Evolutionary conservation across 2,113 vertebrate genomes (phyloP).

Genomic region (Bucco capensis): DNA sequence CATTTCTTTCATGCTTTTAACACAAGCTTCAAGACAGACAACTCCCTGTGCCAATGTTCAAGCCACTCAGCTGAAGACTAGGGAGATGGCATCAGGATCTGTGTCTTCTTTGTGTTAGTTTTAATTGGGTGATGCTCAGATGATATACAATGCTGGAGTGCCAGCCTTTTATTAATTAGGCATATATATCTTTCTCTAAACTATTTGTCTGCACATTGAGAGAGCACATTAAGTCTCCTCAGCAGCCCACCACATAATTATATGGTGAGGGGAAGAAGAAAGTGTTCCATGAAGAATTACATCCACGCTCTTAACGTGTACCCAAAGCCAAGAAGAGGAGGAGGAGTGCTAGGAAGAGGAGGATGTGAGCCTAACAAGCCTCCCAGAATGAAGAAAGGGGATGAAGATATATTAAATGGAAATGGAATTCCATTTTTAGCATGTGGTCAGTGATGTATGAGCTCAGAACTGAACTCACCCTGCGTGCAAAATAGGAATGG

Average conservation of each 20-base stretch:
- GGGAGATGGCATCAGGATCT: not conserved
- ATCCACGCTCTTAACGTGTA: not conserved
- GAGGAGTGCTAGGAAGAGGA: not conserved
- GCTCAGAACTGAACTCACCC: not conserved
- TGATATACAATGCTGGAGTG: constrained; percentile 9
- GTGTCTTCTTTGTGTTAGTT: not conserved
- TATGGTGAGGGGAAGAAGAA: not conserved
- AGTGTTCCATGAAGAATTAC: not conserved
- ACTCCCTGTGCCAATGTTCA: not conserved
- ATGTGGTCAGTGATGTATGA: constrained; percentile 36
- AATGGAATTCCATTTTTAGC: constrained; percentile 54
- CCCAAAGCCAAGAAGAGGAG: not conserved
- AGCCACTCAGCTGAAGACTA: not conserved
- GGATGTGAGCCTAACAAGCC: not conserved
- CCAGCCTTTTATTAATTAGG: constrained; percentile 15
- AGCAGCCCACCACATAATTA: not conserved
- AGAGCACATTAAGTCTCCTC: not conserved
- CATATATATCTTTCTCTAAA: not conserved
- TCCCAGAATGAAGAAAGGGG: not conserved
- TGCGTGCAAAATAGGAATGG: constrained; percentile 28
- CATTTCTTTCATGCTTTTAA: not conserved
- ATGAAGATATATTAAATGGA: constrained; percentile 27
- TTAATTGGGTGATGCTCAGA: constrained; percentile 30
- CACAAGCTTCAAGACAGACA: not conserved
- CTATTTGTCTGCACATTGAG: not conserved